Evolutionary conservation across 1,140 invertebrate species (phyloP).

Genomic region (Sipha flava): DNA sequence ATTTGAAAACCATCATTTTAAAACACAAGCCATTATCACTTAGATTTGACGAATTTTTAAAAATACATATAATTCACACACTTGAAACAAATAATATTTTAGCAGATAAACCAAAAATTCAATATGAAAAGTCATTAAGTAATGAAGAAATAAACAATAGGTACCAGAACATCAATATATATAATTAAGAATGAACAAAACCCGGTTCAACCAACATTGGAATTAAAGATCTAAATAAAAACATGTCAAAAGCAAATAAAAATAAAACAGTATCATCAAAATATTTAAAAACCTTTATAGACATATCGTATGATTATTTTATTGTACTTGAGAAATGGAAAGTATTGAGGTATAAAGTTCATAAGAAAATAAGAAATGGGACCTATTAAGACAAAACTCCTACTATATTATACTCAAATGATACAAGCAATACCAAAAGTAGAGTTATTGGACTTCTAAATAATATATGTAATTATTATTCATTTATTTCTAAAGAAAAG

Average conservation of each 20-base stretch:
- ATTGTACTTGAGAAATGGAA: background rate
- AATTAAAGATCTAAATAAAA: too few species aligned
- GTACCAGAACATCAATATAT: too few species aligned
- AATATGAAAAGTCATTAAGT: background rate
- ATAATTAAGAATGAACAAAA: background rate
- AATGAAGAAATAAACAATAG: too few species aligned
- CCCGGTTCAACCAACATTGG: too few species aligned
- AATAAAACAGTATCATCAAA: background rate
- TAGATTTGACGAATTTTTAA: background rate
- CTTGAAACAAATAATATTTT: background rate
- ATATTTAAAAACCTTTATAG: background rate
- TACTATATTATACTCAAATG: background rate
- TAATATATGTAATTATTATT: background rate
- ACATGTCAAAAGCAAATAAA: too few species aligned
- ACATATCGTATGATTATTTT: background rate
- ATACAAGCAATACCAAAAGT: background rate
- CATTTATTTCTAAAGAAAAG: too few species aligned
- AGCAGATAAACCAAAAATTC: background rate
- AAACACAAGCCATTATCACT: background rate
- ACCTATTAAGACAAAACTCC: background rate
- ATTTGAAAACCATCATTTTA: background rate
- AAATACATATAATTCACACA: background rate
- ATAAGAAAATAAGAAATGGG: background rate
- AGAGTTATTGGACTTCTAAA: background rate
- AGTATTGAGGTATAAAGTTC: background rate